These are phyloP conservation scores for Drosophila nr. fundita DNA, from an alignment of 2,888 invertebrate species.

Conservation along the genomic window DNA sequence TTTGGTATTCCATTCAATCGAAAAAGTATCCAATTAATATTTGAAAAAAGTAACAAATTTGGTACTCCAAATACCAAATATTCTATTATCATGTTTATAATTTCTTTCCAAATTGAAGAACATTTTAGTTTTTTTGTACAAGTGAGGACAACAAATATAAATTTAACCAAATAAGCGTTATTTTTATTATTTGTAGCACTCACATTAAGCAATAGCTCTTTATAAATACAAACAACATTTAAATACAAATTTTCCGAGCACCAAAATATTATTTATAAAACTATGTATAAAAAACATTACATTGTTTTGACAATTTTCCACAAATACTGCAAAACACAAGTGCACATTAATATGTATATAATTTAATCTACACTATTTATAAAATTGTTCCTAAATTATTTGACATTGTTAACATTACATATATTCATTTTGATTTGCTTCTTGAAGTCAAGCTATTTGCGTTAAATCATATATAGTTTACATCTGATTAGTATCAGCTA, in stretches of 20 bases:
- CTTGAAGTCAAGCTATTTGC: neutral
- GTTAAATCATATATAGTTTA: neutral
- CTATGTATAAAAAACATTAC: neutral
- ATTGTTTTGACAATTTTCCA: neutral
- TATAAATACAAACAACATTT: neutral
- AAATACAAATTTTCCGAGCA: neutral
- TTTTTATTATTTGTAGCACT: neutral
- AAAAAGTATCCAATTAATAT: neutral
- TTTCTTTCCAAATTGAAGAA: neutral
- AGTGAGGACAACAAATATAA: neutral
- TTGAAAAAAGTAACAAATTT: neutral
- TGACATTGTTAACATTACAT: neutral
- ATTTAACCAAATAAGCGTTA: neutral
- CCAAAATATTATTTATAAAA: neutral
- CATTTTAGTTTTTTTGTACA: neutral
- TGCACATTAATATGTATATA: slow-evolving; percentile 5
- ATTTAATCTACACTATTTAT: neutral
- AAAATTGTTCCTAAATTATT: slow-evolving; percentile 5
- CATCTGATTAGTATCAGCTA: slow-evolving; percentile 10
- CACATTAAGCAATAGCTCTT: neutral
- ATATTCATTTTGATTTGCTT: neutral
- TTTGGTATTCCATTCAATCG: neutral
- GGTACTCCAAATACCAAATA: neutral
- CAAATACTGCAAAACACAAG: neutral
- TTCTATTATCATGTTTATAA: neutral